phyloP scores from a whole-genome alignment of 2,888 invertebrate genomes.

The Eustalomyia histrio region DNA sequence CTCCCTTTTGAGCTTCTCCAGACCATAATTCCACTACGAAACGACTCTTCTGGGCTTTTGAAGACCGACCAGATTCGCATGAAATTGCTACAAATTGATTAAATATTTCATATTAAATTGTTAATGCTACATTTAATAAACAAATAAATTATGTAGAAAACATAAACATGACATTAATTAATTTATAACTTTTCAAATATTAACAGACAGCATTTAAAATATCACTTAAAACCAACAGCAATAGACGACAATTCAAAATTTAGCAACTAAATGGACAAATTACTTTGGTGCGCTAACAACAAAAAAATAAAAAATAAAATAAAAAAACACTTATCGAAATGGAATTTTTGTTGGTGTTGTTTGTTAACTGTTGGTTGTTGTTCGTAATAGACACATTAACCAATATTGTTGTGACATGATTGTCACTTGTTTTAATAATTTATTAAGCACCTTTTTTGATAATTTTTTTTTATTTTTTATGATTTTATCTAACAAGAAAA shows the following conservation, averaged over 20 bases:
- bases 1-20: too few relatives aligned
- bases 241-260: slow-evolving; percentile 26
- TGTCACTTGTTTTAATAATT: slow-evolving; percentile 61
- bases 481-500: slow-evolving; percentile 20
- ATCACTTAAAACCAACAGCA: slow-evolving; percentile 28
- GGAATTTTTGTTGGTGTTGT: slow-evolving; percentile 10
- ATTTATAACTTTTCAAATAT: slow-evolving; percentile 51
- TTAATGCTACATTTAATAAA: slow-evolving; percentile 14
- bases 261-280: slow-evolving; percentile 44
- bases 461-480: slow-evolving; percentile 1
- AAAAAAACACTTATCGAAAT: too few relatives aligned
- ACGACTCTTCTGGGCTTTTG: too few relatives aligned
- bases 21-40: too few relatives aligned
- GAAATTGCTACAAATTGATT: too few relatives aligned
- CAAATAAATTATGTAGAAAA: slow-evolving; percentile 32
- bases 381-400: slow-evolving; percentile 43
- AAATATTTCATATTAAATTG: too few relatives aligned
- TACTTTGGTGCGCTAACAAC: slow-evolving; percentile 10
- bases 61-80: too few relatives aligned
- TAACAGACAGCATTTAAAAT: slow-evolving; percentile 28
- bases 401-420: slow-evolving; percentile 59
- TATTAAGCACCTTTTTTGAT: slow-evolving; percentile 52
- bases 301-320: too few relatives aligned
- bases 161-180: slow-evolving; percentile 51
- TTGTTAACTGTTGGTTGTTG: slow-evolving; percentile 8